Base-by-base conservation (phyloP, 2,797 vertebrate species). In the Myiotriccus ornatus region DNA sequence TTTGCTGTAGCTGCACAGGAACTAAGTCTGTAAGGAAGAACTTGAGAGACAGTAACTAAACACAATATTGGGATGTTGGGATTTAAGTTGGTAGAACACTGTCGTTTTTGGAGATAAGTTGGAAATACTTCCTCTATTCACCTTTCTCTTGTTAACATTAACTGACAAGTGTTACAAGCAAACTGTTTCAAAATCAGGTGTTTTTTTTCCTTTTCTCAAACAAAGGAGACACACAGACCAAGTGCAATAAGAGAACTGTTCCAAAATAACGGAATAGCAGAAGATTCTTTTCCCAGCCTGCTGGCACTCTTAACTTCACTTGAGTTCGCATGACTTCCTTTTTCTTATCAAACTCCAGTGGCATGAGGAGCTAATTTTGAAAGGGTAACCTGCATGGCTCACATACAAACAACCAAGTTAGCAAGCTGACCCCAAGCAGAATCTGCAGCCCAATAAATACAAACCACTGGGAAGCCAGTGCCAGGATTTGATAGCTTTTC, bases 371-470 rank as follows among this genome's bases (percentile, higher is more conserved):
- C 98, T 98, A 96, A 95, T 98, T 97, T 97, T 96, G 95, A 98
- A 97, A 98, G 98, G 98, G 97, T 97, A 98, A 98, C 97, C 97
- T 98, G 99, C 99, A 99, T 99, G 99, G 98, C 99, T 96, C 98
- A 98, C 96, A 76, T 93, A 96, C 92, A 96, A 97, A 63, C 91
- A 95, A 96, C 94, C 88, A 95, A 97, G 92, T 96, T 98, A 95
- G 85, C 97, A 96, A 98, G 96, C 96, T 95, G 91, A 94, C 92
- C 96, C 95, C 93, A 95, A 94, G 87, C 97, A 93, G 95, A 97
- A 89, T 87, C 95, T 97, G 88, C 97, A 95, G 41, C 89, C 92
- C 84, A 44, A 87, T 50, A 81, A 84, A 37, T 35, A 76, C 53
- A 87, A 90, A 88, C 46, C 44, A n/a, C 50, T 12, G 37, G 70